Evolutionary conservation across 2,888 invertebrate genomes (phyloP).

Genomic region (Bombylius major): DNA sequence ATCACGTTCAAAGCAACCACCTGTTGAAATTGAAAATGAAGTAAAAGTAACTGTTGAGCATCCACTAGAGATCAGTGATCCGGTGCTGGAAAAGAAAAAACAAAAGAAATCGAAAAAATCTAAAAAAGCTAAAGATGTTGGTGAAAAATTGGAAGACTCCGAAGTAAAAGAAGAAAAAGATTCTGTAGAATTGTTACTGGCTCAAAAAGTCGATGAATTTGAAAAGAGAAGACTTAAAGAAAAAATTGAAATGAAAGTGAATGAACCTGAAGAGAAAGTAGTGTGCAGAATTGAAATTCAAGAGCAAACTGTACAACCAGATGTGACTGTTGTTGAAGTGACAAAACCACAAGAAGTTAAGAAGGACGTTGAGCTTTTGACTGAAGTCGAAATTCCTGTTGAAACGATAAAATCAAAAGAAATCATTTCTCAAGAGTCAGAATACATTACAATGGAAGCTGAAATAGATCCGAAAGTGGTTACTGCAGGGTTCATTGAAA

Average conservation of each 20-base stretch:
- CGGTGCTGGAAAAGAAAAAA: background rate
- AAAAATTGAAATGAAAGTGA: too few species aligned
- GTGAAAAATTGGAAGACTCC: background rate
- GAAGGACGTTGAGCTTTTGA: too few species aligned
- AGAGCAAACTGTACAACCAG: too few species aligned
- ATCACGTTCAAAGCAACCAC: conserved; percentile 1
- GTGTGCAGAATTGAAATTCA: too few species aligned
- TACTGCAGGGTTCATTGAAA: background rate
- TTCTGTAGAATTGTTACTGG: background rate
- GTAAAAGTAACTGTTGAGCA: too few species aligned
- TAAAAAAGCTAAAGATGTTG: background rate
- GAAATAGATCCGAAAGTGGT: background rate
- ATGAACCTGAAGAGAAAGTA: too few species aligned
- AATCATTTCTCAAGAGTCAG: too few species aligned
- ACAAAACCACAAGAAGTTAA: too few species aligned
- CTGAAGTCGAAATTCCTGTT: too few species aligned
- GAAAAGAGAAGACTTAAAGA: background rate
- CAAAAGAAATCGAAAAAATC: background rate
- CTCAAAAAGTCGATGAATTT: background rate
- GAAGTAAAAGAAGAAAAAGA: background rate
- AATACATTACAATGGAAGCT: background rate
- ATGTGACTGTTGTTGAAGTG: too few species aligned
- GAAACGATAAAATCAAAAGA: too few species aligned
- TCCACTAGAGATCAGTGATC: too few species aligned
- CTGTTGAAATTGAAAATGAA: background rate